Evolutionary conservation across 2,113 vertebrate species (phyloP).

Genomic region (Sakesphorus luctuosus): DNA sequence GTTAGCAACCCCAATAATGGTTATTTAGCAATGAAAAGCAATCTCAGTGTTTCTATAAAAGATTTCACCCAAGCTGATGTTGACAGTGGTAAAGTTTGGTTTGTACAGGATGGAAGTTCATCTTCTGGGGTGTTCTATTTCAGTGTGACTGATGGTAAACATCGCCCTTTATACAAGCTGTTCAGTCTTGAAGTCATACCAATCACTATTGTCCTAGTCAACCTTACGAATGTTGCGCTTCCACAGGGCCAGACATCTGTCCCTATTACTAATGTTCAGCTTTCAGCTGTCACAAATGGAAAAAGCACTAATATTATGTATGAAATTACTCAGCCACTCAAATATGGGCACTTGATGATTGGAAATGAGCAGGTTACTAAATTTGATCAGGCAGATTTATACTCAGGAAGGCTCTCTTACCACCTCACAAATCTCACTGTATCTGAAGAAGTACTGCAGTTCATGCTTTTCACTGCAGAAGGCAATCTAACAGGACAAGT

Average conservation of each 20-base stretch:
- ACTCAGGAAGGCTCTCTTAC: constrained; percentile 77
- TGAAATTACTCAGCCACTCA: constrained; percentile 77
- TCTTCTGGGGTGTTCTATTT: constrained; percentile 90
- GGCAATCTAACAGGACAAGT: constrained; percentile 81
- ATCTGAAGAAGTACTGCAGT: constrained; percentile 79
- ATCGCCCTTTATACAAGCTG: constrained; percentile 87
- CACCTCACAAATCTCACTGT: constrained; percentile 79
- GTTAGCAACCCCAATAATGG: constrained; percentile 86
- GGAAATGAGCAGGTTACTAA: constrained; percentile 65
- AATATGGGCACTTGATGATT: constrained; percentile 79
- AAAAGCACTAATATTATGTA: constrained; percentile 80
- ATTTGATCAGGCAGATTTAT: constrained; percentile 84
- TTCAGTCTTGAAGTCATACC: constrained; percentile 87
- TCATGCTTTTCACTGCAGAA: constrained; percentile 84
- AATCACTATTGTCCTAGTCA: constrained; percentile 79
- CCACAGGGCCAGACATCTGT: constrained; percentile 81
- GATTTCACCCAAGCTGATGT: constrained; percentile 88
- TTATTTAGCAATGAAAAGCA: constrained; percentile 78
- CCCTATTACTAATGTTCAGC: constrained; percentile 75
- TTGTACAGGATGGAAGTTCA: constrained; percentile 86
- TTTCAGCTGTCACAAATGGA: constrained; percentile 84
- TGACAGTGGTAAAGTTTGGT: constrained; percentile 80
- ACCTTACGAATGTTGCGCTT: constrained; percentile 78
- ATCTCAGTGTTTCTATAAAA: constrained; percentile 71
- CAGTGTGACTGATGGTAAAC: constrained; percentile 87